A percentile compares a stretch with the other conserved stretches of the same genome.
Conservation (phyloP, 2,797 vertebrate genomes). For the Acestrorhynchus altus region DNA sequence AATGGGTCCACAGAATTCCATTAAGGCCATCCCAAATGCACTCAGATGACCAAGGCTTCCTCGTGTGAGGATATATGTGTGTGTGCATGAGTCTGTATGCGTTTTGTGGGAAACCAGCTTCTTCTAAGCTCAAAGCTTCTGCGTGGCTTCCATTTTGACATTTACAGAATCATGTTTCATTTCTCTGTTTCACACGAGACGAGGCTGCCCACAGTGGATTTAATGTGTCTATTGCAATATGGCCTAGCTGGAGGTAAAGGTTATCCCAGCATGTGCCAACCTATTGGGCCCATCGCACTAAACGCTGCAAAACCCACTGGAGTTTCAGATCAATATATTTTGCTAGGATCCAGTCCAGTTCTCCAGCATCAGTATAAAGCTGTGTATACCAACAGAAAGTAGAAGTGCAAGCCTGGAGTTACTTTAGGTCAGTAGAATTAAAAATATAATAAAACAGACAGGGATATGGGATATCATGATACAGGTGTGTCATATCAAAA, state of each 20-base stretch:
- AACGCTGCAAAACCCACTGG: conserved; percentile 33
- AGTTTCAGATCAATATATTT: conserved; percentile 53
- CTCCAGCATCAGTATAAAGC: not conserved
- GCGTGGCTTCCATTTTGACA: conserved; percentile 49
- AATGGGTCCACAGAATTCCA: not conserved
- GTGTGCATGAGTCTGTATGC: not conserved
- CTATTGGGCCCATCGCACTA: conserved; percentile 20
- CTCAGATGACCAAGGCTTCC: not conserved
- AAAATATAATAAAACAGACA: not conserved
- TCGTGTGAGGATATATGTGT: not conserved
- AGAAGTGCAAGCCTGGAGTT: conserved; percentile 16
- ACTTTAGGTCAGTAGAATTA: not conserved
- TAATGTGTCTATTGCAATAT: conserved; percentile 31
- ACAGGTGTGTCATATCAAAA: too few species aligned
- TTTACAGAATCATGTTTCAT: conserved; percentile 55
- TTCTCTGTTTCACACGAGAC: conserved; percentile 49
- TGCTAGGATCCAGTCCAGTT: conserved; percentile 18
- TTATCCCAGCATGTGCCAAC: conserved; percentile 41
- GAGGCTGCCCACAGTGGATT: conserved; percentile 27
- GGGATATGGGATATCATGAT: not conserved
- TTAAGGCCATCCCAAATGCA: conserved; percentile 9
- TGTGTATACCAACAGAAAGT: conserved; percentile 42
- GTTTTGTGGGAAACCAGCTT: conserved; percentile 20
- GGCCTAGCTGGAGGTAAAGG: conserved; percentile 47
- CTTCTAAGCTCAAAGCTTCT: conserved; percentile 30